Base-by-base conservation (phyloP, 2,888 invertebrate species). In the Pyrrhia umbra region DNA sequence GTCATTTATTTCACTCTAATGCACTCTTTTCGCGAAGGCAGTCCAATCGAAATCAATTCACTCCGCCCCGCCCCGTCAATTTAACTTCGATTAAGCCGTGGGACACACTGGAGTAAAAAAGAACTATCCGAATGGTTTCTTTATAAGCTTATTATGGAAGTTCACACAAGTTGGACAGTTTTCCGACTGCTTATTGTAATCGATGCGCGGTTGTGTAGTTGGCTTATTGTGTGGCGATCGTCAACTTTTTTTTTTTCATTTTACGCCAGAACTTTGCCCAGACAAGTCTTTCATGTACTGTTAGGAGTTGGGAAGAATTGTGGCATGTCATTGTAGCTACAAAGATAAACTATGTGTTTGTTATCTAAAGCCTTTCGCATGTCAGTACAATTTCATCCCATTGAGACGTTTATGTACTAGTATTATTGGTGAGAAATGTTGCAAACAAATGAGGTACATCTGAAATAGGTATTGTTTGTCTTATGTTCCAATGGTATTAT, bases 41-140 rank as follows among this genome's bases (percentile, higher is more conserved):
- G 64, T 70, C 54, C 30, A 56, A 77, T 81, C 68, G 76, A 71
- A 86, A 86, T 86, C 85, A 84, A 87, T 85, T 85, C 81, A 76
- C 69, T 63, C 60, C 56, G 68, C 52, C 57, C 80, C 83, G 77
- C 84, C 84, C 76, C 77, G 73, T 81, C 88, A 87, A 88, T 90
- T 90, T 87, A 88, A 87, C 84, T 88, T 85, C 87, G 88, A 89
- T 90, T 89, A 90, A 84, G 85, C 81, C 75, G 55, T 68, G 77
- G 77, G 82, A 80, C 84, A 82, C 65, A 80, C 65, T 67, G 79
- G 83, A 81, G 79, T 75, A 80, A 82, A 84, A 82, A 86, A 84
- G 75, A 82, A 83, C 75, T 74, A 61, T 49, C 49, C 16, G 51
- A 73, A 46, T 56, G 56, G 68, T 54, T 68, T 64, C 59, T 71